phyloP scores from a whole-genome alignment of 1,140 invertebrate genomes.

The Pseudomyrmex pallidus region DNA sequence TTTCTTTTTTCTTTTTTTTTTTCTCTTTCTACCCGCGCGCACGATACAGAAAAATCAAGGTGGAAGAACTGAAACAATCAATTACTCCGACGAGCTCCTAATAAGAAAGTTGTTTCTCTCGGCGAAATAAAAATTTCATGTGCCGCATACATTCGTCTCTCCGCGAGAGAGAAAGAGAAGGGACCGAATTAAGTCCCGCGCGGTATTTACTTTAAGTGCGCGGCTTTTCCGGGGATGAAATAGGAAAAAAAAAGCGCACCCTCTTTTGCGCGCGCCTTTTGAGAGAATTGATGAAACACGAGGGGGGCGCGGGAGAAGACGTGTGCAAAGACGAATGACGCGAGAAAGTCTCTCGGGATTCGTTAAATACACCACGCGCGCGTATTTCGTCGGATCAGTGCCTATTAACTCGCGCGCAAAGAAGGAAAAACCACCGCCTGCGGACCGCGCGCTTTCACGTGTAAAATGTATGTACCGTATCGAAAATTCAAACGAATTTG shows the following conservation, averaged over 20 bases:
- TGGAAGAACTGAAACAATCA: slow-evolving; percentile 45
- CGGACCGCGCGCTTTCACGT: slow-evolving; percentile 2
- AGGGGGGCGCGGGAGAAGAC: no score
- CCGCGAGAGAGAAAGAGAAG: not conserved
- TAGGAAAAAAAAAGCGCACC: not conserved
- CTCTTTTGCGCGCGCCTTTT: slow-evolving; percentile 10
- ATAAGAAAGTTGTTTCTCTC: slow-evolving; percentile 49
- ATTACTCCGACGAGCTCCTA: slow-evolving; percentile 42
- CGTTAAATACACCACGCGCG: no score
- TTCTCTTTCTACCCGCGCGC: not conserved
- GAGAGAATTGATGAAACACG: slow-evolving; percentile 14
- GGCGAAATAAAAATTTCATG: slow-evolving; percentile 44
- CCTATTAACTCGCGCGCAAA: no score
- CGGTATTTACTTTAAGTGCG: slow-evolving; percentile 34
- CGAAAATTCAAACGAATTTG: slow-evolving; percentile 47
- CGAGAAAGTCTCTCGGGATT: no score
- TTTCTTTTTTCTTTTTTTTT: no score
- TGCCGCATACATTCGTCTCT: slow-evolving; percentile 18
- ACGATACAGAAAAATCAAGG: slow-evolving; percentile 45
- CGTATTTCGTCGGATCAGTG: no score
- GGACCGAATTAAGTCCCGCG: slow-evolving; percentile 29
- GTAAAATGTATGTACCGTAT: slow-evolving; percentile 15
- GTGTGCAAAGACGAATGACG: not conserved
- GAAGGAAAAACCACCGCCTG: not conserved
- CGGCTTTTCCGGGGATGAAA: not conserved